Conservation (phyloP, 2,113 vertebrate species). For the cattle (Bos taurus) region ARS-UCD2.0 NC_037357.1:121293501-121294000, state of each 20-base stretch:
- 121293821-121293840: background rate
- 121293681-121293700: background rate
- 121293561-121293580: background rate
- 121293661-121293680: background rate
- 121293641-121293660: background rate
- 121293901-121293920: background rate
- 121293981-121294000: background rate
- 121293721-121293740: background rate
- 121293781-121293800: background rate
- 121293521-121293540: background rate
- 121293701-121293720: background rate
- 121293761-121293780: background rate
- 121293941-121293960: background rate
- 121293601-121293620: background rate
- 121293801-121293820: background rate
- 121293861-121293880: slow-evolving; percentile 25
- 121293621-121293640: background rate
- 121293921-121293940: background rate
- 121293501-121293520: background rate
- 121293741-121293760: background rate
- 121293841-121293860: background rate
- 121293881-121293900: background rate
- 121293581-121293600: background rate
- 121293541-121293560: background rate
- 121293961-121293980: background rate